Percentiles rank a stretch among this genome's conserved stretches.
phyloP scores from a whole-genome alignment of 2,797 vertebrate genomes.

The Acrossocheilus wenchowensis region DNA sequence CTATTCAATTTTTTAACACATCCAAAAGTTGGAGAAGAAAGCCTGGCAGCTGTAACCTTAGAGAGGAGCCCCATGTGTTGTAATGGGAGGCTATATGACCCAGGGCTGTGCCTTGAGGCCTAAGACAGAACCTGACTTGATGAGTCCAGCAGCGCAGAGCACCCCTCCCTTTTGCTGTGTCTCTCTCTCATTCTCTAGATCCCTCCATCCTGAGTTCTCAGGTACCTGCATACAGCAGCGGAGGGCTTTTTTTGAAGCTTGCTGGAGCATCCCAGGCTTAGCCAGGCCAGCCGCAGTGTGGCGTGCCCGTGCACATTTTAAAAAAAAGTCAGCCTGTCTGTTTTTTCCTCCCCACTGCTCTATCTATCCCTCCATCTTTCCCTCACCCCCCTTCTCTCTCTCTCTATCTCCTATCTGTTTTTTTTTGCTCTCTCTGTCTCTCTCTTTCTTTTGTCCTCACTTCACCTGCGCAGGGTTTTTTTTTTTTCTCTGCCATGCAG shows the following conservation, averaged over 20 bases:
- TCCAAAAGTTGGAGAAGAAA: slow-evolving; percentile 20
- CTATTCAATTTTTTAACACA: slow-evolving; percentile 11
- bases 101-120: slow-evolving; percentile 25
- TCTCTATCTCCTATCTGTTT: slow-evolving; percentile 18
- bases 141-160: slow-evolving; percentile 11
- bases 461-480: slow-evolving; percentile 77
- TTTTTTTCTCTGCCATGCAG: slow-evolving; percentile 73
- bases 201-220: slow-evolving; percentile 8
- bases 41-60: slow-evolving; percentile 1
- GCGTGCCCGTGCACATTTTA: slow-evolving; percentile 84
- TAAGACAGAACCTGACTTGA: slow-evolving; percentile 6
- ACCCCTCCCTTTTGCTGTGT: background rate
- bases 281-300: slow-evolving; percentile 80
- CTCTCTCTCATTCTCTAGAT: background rate
- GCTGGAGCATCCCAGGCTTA: slow-evolving; percentile 70
- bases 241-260: slow-evolving; percentile 62
- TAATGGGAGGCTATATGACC: slow-evolving; percentile 24
- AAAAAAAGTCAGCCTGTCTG: slow-evolving; percentile 62
- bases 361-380: slow-evolving; percentile 60
- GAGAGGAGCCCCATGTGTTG: background rate
- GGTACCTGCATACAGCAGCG: slow-evolving; percentile 44
- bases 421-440: slow-evolving; percentile 51
- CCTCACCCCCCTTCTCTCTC: slow-evolving; percentile 29
- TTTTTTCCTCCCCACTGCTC: slow-evolving; percentile 62
- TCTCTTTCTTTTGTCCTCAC: slow-evolving; percentile 69